phyloP scores from a whole-genome alignment of 2,888 invertebrate genomes.

The Aquatica leii region DNA sequence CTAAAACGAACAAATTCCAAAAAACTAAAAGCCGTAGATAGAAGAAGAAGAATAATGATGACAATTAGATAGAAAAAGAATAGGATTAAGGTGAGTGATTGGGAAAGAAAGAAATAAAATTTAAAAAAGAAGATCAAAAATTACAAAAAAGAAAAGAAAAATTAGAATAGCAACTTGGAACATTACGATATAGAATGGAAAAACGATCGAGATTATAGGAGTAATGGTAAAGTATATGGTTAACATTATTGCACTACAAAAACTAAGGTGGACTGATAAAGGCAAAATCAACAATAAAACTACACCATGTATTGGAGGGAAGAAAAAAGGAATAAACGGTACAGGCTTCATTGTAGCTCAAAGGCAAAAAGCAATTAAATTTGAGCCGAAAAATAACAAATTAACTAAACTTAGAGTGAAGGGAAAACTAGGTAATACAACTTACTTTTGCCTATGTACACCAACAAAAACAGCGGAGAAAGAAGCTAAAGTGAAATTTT shows the following conservation, averaged over 20 bases:
- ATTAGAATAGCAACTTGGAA: conserved; percentile 14
- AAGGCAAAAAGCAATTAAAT: background rate
- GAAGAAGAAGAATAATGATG: conserved; percentile 6
- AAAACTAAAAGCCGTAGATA: conserved; percentile 3
- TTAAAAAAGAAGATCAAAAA: background rate
- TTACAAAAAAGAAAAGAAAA: conserved; percentile 1
- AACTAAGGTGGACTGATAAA: conserved; percentile 7
- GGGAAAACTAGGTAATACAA: background rate
- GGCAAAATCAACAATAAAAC: conserved; percentile 9
- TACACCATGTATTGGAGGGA: conserved; percentile 6
- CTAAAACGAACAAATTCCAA: background rate
- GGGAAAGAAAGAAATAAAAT: background rate
- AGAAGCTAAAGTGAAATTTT: conserved; percentile 12
- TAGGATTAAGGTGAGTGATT: background rate
- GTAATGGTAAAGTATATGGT: conserved; percentile 3
- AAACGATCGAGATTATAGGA: conserved; percentile 6
- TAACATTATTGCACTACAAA: conserved; percentile 1
- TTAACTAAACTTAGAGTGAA: background rate
- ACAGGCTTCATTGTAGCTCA: conserved; percentile 1
- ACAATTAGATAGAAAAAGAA: conserved; percentile 5
- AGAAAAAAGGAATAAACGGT: conserved; percentile 8
- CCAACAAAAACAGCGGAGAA: background rate
- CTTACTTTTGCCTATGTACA: background rate
- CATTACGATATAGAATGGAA: conserved; percentile 7
- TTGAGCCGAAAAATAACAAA: background rate